Base-by-base conservation (phyloP, 2,113 vertebrate genomes). In the Neodon shergylaensis region DNA sequence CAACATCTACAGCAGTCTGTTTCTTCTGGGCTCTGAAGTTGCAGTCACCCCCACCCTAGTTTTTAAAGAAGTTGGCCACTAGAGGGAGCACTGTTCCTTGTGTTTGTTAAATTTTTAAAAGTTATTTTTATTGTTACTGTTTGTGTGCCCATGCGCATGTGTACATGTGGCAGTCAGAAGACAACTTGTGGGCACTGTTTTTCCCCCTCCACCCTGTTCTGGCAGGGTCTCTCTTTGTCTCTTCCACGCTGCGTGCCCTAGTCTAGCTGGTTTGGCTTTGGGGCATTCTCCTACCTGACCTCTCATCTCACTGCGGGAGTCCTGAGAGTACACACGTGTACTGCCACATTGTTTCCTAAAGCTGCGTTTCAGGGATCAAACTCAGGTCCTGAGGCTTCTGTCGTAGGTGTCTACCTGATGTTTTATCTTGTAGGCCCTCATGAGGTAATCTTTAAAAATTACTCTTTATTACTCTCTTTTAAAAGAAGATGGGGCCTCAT, bases 11-110 rank as follows among this genome's bases (percentile, higher is more conserved):
- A 28, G 13, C 44, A 33, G 44, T 13, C 33, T 54, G 33, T 54
- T 6, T 89, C 84, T 44, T 85, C 33, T n/a, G 54, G 17, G 58
- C 14, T 76, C 66, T 82, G 28, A 78, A 17, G 33, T 19, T 74
- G n/a, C 36, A 76, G 7, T 52, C 39, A 22, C 16, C 42, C 4
- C 16, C 10, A 13, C n/a, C 0, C 39, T 1, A 3, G 17, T 58
- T 58, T 58, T 58, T 4, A 63, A 63, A 76, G 36, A 85, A 54
- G 72, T 68, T 49, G 76, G 84, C 94, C 97, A 97, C 97, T 90
- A 2, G 97, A 92, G 95, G 95, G 97, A 65, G 97, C 95, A 91
- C 79, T 36, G 7, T 85, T 84, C 87, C 76, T 61, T 68, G 66
- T 49, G 24, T 66, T 31, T 66, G 31, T 86, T 49, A 7, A 68